Evolutionary conservation across 2,888 invertebrate species (phyloP).

Genomic region (Agriotes lineatus): DNA sequence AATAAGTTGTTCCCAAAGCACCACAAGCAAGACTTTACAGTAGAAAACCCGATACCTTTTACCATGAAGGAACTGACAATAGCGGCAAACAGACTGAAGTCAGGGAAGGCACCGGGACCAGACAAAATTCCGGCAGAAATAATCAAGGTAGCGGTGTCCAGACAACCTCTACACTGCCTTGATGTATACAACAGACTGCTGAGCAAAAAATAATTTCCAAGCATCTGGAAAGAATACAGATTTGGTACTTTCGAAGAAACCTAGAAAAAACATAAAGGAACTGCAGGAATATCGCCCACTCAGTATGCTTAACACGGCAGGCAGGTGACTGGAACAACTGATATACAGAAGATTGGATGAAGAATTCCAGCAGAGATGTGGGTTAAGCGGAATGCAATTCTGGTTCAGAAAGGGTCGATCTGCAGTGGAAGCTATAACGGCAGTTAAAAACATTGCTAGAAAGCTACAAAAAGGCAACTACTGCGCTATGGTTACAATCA

Average conservation of each 20-base stretch:
- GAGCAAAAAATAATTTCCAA: neutral
- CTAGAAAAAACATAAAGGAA: neutral
- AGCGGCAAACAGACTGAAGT: neutral
- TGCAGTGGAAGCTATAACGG: neutral
- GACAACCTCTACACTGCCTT: too few relatives aligned
- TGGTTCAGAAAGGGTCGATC: neutral
- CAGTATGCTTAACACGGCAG: neutral
- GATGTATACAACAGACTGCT: too few relatives aligned
- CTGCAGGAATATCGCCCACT: neutral
- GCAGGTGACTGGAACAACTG: too few relatives aligned
- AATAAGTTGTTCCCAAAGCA: too few relatives aligned
- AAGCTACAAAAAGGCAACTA: too few relatives aligned
- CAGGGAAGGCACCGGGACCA: neutral
- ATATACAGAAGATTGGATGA: neutral
- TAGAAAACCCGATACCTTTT: neutral
- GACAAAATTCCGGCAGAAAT: too few relatives aligned
- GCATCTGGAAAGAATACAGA: neutral
- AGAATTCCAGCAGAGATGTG: neutral
- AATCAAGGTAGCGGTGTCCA: neutral
- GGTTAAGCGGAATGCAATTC: too few relatives aligned
- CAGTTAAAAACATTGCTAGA: neutral
- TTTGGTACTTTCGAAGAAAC: neutral
- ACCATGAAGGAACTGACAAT: neutral
- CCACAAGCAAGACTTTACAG: neutral
- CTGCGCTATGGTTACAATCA: neutral